Evolutionary conservation across 2,888 invertebrate species (phyloP).

Genomic region (Pristionchus exspectatus): DNA sequence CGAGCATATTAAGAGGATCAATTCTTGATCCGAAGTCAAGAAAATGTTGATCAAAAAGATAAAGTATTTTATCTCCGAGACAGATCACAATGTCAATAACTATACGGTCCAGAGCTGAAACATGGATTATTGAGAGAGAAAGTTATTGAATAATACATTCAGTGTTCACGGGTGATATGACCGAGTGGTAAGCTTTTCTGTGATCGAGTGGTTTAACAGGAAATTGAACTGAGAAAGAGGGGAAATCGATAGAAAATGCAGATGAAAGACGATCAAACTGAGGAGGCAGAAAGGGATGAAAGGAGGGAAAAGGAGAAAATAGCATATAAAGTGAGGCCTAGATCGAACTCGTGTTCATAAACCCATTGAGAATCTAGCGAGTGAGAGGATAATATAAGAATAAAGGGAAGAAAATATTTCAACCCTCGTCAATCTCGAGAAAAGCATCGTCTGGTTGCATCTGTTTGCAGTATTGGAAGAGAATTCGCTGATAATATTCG

Average conservation of each 20-base stretch:
- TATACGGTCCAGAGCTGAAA: conserved; percentile 17
- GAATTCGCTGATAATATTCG: conserved; percentile 78
- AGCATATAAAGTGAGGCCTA: conserved; percentile 44
- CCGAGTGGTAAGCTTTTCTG: conserved; percentile 50
- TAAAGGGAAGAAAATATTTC: neutral
- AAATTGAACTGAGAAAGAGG: conserved; percentile 37
- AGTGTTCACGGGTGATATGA: conserved; percentile 40
- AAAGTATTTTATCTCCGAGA: neutral
- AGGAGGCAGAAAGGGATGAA: conserved; percentile 14
- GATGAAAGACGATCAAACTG: neutral
- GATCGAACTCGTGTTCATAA: conserved; percentile 21
- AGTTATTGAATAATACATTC: neutral
- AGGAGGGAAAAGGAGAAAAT: neutral
- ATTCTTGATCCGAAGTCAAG: neutral
- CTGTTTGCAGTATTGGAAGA: conserved; percentile 77
- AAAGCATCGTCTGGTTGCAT: conserved; percentile 63
- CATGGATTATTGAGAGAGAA: neutral
- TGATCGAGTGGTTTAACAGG: conserved; percentile 14
- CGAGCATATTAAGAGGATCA: neutral
- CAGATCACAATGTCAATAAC: conserved; percentile 5
- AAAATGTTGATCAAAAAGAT: neutral
- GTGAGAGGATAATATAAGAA: neutral
- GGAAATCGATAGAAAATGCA: conserved; percentile 21
- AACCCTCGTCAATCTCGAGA: conserved; percentile 52
- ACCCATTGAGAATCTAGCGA: conserved; percentile 40